phyloP scores from a whole-genome alignment of 2,888 invertebrate species.

The Bombylius discolor region DNA sequence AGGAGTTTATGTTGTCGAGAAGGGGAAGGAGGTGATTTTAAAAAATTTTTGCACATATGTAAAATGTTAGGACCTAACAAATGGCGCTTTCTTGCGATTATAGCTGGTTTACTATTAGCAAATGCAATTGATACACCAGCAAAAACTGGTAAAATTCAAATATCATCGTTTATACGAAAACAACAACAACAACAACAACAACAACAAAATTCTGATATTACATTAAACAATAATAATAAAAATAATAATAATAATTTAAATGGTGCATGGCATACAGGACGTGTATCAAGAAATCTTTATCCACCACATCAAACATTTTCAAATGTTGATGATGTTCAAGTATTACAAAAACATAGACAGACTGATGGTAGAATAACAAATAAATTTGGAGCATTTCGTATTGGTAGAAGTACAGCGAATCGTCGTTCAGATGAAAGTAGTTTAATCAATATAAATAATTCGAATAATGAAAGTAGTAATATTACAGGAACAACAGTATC shows the following conservation, averaged over 20 bases:
- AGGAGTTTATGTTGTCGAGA: no score
- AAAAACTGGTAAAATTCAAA: constrained; percentile 4
- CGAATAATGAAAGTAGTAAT: constrained; percentile 3
- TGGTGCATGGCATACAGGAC: constrained; percentile 12
- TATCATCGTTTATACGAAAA: background rate
- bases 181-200: background rate
- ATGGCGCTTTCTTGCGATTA: constrained; percentile 28
- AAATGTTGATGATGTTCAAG: constrained; percentile 30
- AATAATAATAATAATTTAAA: background rate
- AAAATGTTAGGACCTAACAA: constrained; percentile 35
- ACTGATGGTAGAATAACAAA: constrained; percentile 29
- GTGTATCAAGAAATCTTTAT: constrained; percentile 32
- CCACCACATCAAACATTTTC: constrained; percentile 33
- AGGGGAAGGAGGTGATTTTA: background rate
- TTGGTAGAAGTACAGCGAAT: constrained; percentile 12
- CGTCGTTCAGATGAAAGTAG: constrained; percentile 9
- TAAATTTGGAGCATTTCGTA: constrained; percentile 31
- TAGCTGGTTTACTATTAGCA: constrained; percentile 24
- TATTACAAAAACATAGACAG: constrained; percentile 26
- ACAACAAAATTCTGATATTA: background rate
- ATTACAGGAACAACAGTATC: background rate
- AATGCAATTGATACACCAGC: constrained; percentile 23
- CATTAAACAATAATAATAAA: background rate
- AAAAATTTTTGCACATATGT: constrained; percentile 21
- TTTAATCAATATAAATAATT: background rate